Conservation (phyloP, 2,797 vertebrate species). For the Jordanella pulchra region DNA sequence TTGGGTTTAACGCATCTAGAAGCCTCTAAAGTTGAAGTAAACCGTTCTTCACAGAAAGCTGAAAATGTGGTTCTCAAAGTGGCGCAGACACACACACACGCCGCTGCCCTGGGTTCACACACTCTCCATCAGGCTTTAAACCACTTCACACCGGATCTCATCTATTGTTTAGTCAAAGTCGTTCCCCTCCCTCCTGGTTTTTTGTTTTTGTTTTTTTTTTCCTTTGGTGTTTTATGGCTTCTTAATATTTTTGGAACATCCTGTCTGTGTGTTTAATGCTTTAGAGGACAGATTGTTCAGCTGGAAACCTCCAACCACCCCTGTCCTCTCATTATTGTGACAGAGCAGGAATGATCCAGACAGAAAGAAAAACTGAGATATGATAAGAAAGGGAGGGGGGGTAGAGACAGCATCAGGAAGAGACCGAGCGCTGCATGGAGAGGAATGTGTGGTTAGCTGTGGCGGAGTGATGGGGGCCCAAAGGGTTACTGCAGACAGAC, state of each 20-base stretch:
- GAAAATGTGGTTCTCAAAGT: constrained; percentile 19
- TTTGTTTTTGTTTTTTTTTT: constrained; percentile 34
- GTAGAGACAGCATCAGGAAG: constrained; percentile 26
- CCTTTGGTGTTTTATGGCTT: constrained; percentile 61
- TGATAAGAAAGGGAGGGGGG: constrained; percentile 20
- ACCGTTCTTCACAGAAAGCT: constrained; percentile 51
- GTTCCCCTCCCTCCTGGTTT: constrained; percentile 45
- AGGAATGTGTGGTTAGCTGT: constrained; percentile 46
- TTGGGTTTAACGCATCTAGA: constrained; percentile 37
- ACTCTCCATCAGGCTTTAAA: constrained; percentile 25
- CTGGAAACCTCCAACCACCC: constrained; percentile 47
- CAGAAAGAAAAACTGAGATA: not conserved
- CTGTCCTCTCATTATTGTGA: constrained; percentile 58
- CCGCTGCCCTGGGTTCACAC: constrained; percentile 23
- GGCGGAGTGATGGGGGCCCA: constrained; percentile 21
- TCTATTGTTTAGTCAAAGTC: constrained; percentile 53
- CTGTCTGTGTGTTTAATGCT: constrained; percentile 66
- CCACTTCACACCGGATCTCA: constrained; percentile 28
- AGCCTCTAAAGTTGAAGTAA: constrained; percentile 53
- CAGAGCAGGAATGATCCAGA: constrained; percentile 3
- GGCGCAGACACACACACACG: constrained; percentile 39
- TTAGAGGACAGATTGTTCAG: constrained; percentile 52
- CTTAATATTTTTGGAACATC: constrained; percentile 72
- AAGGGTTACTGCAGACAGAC: constrained; percentile 35
- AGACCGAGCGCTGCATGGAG: constrained; percentile 22